A percentile compares a stretch with the other conserved stretches of the same genome.
Evolutionary conservation across 2,797 vertebrate species (phyloP).

Genomic region (Anabas testudineus): DNA sequence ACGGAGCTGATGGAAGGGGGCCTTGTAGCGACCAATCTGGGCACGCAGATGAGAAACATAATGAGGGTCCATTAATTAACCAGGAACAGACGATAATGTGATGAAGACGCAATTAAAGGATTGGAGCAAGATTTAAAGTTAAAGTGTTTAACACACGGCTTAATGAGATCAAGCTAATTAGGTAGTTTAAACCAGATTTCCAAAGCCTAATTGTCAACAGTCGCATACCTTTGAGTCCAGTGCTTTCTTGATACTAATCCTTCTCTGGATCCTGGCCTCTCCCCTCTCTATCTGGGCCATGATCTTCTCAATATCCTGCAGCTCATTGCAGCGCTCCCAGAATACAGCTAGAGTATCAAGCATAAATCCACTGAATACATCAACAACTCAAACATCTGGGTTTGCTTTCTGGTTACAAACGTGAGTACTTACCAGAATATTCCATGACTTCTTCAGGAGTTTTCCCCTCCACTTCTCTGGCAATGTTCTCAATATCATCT

Average conservation of each 20-base stretch:
- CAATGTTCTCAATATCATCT: slow-evolving; percentile 99
- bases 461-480: slow-evolving; percentile 98
- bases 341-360: slow-evolving; percentile 89
- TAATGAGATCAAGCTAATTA: slow-evolving; percentile 23
- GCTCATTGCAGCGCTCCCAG: slow-evolving; percentile 98
- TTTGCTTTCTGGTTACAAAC: background rate
- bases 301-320: slow-evolving; percentile 99
- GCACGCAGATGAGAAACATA: slow-evolving; percentile 4
- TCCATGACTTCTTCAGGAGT: slow-evolving; percentile 99
- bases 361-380: background rate
- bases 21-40: slow-evolving; percentile 98
- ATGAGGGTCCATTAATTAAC: background rate
- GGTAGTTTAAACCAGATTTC: background rate
- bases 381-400: background rate
- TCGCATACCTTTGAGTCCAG: slow-evolving; percentile 94
- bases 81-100: background rate
- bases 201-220: background rate
- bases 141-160: background rate
- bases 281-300: slow-evolving; percentile 99
- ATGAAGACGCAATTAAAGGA: background rate
- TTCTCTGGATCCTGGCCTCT: slow-evolving; percentile 97
- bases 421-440: slow-evolving; percentile 90
- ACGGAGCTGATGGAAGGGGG: slow-evolving; percentile 97
- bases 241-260: slow-evolving; percentile 99
- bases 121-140: slow-evolving; percentile 3